These are phyloP conservation scores for Eubasilissa splendida DNA, from an alignment of 2,888 invertebrate species.

Conservation along the genomic window DNA sequence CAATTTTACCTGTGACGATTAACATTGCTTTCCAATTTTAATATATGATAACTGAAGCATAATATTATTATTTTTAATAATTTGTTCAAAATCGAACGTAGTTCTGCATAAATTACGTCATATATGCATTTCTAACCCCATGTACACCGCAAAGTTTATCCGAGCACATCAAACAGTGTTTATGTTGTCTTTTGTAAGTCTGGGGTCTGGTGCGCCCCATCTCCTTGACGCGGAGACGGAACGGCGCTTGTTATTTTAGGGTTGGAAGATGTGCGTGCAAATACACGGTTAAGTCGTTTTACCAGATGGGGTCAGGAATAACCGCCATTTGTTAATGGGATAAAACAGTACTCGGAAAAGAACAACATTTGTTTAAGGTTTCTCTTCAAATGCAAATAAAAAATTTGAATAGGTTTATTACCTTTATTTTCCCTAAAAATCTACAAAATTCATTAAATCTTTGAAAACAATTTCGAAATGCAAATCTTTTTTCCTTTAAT, in stretches of 20 bases:
- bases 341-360: background rate
- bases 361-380: constrained; percentile 30
- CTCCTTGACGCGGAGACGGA: background rate
- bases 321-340: constrained; percentile 30
- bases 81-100: background rate
- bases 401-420: background rate
- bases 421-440: too few relatives aligned
- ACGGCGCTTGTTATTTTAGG: constrained; percentile 43
- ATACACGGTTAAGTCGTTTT: constrained; percentile 42
- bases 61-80: too few relatives aligned
- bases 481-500: too few relatives aligned
- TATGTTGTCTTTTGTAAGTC: constrained; percentile 37
- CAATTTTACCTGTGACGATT: too few relatives aligned
- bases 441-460: too few relatives aligned
- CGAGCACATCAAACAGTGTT: constrained; percentile 45
- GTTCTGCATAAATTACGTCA: constrained; percentile 10
- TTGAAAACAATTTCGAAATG: too few relatives aligned
- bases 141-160: constrained; percentile 25
- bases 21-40: too few relatives aligned
- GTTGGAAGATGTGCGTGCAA: constrained; percentile 43
- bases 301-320: constrained; percentile 33
- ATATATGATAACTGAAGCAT: too few relatives aligned
- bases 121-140: constrained; percentile 17
- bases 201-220: constrained; percentile 20
- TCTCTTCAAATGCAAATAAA: constrained; percentile 4